Evolutionary conservation across 2,797 vertebrate genomes (phyloP), one percentile per base, ranked within the genome.

Genomic region (Melanotaenia maccullochi): DNA sequence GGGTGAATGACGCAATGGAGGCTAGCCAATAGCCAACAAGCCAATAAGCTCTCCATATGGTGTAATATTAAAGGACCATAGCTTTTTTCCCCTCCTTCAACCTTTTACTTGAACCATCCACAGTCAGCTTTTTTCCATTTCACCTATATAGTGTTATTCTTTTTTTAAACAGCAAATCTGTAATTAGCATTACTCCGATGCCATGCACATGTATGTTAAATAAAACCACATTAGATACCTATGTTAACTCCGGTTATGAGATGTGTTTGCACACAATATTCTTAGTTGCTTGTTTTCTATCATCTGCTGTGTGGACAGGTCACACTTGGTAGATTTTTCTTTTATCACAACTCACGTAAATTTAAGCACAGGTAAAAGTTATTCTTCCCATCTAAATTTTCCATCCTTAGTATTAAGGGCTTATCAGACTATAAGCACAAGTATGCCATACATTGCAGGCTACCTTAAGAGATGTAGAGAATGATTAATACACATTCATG

Each of bases 1-100:
- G 90, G 93, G 44, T 64, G 38, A 52, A 1, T 65, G 68, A 79
- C 65, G 52, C 33, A 28, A 49, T 0, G 22, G 18, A 20, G 5
- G 5, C 1, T 11, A 62, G 25, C 83, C 83, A 83, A 88, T 86
- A 11, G 16, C 47, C 11, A 22, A 16, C 9, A 6, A 6, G 54
- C 11, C 1, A 4, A 30, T 38, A 18, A 33, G 30, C 16, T 22
- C 22, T 22, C 22, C 38, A 16, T 30, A 42, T 16, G 32, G 2
- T 64, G 20, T 25, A 4, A 28, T 8, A 16, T 64, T 81, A 85
- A 86, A 78, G 70, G 36, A 1, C 3, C 36, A 65, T 3, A 6
- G 33, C 20, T 33, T 9, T 1, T 2, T 33, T 63, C 13, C 28
- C 5, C 8, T 14, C 20, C 20, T n/a, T 3, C 8, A 22, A n/a